A percentile compares a stretch with the other conserved stretches of the same genome.
Conservation (phyloP, 2,797 vertebrate species). For the Gallinago stenura region DNA sequence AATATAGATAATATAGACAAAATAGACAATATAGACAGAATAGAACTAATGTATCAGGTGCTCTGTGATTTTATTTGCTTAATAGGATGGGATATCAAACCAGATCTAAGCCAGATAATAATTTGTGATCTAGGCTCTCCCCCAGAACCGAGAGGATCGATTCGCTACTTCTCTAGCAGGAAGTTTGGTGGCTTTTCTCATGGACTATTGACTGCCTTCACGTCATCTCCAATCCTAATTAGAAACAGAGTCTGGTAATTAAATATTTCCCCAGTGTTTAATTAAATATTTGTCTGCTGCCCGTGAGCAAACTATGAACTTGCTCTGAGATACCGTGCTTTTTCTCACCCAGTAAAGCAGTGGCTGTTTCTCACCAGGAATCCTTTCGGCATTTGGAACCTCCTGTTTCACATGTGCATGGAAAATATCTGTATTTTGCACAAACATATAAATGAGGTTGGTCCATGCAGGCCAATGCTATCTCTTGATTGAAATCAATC, state of each 20-base stretch:
- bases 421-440: neutral
- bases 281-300: neutral
- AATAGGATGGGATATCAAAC: neutral
- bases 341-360: neutral
- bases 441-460: rapidly evolving
- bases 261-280: neutral
- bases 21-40: no score
- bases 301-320: neutral
- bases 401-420: neutral
- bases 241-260: neutral
- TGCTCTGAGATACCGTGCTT: neutral
- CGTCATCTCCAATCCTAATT: neutral
- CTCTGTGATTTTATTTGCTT: neutral
- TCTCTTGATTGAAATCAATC: neutral
- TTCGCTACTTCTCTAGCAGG: neutral
- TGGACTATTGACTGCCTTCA: neutral
- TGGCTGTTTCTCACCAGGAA: neutral
- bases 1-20: no score
- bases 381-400: neutral
- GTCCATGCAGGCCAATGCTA: rapidly evolving
- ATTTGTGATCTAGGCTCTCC: neutral
- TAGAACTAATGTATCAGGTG: neutral
- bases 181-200: neutral
- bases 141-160: rapidly evolving
- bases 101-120: neutral